Conservation (phyloP, 2,113 vertebrate species). For the Ageneiosus marmoratus region DNA sequence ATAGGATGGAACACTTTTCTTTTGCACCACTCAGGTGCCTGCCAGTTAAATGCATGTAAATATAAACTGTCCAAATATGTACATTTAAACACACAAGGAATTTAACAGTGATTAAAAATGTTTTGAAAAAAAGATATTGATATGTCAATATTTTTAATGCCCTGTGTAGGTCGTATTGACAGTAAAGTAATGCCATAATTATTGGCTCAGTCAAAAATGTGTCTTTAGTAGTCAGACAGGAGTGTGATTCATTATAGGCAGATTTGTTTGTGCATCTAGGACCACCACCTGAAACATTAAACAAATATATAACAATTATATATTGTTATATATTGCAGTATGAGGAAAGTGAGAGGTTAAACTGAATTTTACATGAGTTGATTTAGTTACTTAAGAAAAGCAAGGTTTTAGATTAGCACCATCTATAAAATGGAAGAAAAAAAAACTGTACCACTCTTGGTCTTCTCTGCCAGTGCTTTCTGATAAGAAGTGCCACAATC, state of each 20-base stretch:
- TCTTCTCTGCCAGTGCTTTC: conserved; percentile 2
- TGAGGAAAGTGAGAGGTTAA: background rate
- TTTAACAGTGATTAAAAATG: background rate
- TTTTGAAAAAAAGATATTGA: background rate
- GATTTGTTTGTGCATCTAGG: background rate
- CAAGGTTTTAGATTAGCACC: background rate
- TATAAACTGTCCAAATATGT: background rate
- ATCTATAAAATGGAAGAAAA: background rate
- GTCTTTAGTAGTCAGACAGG: conserved; percentile 10
- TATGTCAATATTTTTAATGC: conserved; percentile 18
- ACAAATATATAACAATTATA: background rate
- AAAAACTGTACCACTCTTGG: conserved; percentile 11
- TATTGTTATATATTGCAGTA: background rate
- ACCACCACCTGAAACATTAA: conserved; percentile 14
- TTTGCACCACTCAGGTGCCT: background rate
- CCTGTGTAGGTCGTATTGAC: background rate
- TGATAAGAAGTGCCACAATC: background rate
- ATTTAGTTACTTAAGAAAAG: background rate
- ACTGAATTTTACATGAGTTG: background rate
- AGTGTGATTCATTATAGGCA: background rate
- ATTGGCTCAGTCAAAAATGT: background rate
- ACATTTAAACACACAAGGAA: background rate
- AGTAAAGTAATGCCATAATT: background rate
- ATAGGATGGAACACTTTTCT: background rate
- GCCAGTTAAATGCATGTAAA: background rate